A percentile compares a stretch with the other conserved stretches of the same genome.
These are phyloP conservation scores for Girardinus metallicus DNA, from an alignment of 2,797 vertebrate species.

Conservation along the genomic window DNA sequence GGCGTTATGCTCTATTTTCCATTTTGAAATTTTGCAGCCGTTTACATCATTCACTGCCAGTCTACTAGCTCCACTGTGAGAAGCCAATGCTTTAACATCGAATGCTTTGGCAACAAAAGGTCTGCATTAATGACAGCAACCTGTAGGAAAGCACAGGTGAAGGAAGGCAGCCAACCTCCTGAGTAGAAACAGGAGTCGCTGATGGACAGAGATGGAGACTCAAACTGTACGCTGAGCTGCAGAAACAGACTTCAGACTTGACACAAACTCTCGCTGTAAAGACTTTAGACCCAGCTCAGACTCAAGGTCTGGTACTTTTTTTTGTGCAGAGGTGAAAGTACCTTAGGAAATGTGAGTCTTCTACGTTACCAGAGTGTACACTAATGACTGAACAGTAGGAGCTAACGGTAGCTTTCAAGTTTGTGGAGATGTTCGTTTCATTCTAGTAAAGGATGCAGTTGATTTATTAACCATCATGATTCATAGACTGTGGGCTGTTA, in stretches of 20 bases:
- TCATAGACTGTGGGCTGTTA: neutral
- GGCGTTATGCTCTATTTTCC: conserved; percentile 31
- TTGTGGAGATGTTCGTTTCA: neutral
- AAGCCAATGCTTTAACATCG: conserved; percentile 25
- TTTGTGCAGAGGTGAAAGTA: neutral
- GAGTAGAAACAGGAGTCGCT: neutral
- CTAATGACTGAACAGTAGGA: neutral
- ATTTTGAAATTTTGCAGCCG: conserved; percentile 45
- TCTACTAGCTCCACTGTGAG: conserved; percentile 32
- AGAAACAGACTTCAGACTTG: conserved; percentile 4
- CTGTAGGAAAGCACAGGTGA: conserved; percentile 21
- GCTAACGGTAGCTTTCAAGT: neutral
- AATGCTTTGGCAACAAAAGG: conserved; percentile 32
- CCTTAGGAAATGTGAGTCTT: neutral
- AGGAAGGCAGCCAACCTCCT: conserved; percentile 6
- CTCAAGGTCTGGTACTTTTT: neutral
- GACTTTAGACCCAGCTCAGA: neutral
- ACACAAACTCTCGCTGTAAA: neutral
- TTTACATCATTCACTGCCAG: conserved; percentile 35
- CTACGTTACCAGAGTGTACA: neutral
- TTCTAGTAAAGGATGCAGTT: neutral
- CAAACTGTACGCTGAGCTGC: neutral
- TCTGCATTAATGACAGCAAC: conserved; percentile 30
- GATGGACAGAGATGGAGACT: neutral
- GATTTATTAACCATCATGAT: neutral